Evolutionary conservation across 1,140 invertebrate genomes (phyloP), one percentile per base, ranked within the genome.

Genomic region (Drosophila nigrodunni): DNA sequence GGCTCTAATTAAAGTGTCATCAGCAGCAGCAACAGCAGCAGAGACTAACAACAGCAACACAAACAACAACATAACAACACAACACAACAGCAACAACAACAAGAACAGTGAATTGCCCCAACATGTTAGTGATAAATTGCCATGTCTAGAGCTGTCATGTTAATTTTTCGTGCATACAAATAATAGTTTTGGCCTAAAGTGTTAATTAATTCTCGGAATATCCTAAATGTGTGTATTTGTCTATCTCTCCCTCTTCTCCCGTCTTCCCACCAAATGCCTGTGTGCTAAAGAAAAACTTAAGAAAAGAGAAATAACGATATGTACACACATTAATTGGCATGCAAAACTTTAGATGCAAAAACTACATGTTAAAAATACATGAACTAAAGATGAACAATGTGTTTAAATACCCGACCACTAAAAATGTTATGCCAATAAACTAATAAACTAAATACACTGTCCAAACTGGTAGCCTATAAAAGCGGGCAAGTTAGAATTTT

Each of bases 1-100:
- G 86, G 87, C 81, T 90, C 81, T 89, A 88, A 89, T 88, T 89
- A 88, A 88, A 88, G 83, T 88, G 85, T 88, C 83, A 88, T 88
- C 83, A 88, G 60, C 85, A 88, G 79, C 65, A 59, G 7, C 34
- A 58, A 30, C 25, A 30, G 25, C 25, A 88, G 79, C 79, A 82
- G 74, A 77, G 68, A 67, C 41, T 49, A 72, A 35, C 75, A 74
- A 47, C 65, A 59, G 7, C 34, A 58, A 35, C 52, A 37, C n/a
- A n/a, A 49, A 10, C 55, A 43, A 52, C 62, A 55, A 55, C 46
- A 67, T 30, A 30, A 30, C 25, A 30, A 25, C 25, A 25, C 25
- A 72, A 35, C 71, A 74, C 59, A 59, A 4, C 34, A 58, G 21
- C 52, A 37, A 34, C 34, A 49, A 10, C 55, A 43, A 52, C 62